A percentile compares a stretch with the other conserved stretches of the same genome.
Evolutionary conservation across 2,888 invertebrate genomes (phyloP).

Genomic region (Eristalis intricaria): DNA sequence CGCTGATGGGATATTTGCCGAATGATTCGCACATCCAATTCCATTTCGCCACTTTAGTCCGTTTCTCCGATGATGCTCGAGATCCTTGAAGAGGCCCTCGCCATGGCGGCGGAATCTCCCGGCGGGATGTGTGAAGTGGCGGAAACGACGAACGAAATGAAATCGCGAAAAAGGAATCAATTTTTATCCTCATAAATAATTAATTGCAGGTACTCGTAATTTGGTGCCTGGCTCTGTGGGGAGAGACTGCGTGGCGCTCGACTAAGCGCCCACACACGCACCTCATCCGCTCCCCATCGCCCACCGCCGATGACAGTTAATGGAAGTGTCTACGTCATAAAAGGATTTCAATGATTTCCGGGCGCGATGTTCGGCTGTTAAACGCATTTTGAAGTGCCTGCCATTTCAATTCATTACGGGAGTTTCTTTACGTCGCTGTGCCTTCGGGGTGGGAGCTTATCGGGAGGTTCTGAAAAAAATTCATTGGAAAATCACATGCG

Average conservation of each 20-base stretch:
- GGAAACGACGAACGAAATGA: constrained; percentile 17
- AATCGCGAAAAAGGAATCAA: constrained; percentile 14
- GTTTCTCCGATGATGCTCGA: background rate
- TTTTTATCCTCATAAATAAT: constrained; percentile 30
- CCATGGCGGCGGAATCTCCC: constrained; percentile 5
- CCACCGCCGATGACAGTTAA: constrained; percentile 17
- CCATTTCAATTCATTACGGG: constrained; percentile 51
- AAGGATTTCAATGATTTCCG: constrained; percentile 19
- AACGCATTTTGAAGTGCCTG: constrained; percentile 51
- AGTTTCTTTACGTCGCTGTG: constrained; percentile 22
- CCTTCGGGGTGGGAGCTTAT: background rate
- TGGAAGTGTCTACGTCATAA: constrained; percentile 34
- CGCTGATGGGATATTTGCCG: background rate
- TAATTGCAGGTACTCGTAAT: constrained; percentile 28
- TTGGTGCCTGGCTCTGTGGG: background rate
- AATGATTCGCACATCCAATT: constrained; percentile 23
- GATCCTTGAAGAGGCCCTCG: background rate
- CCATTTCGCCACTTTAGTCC: constrained; percentile 35
- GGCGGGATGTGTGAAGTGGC: constrained; percentile 14
- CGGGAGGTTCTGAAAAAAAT: too few relatives aligned
- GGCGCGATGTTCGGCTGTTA: constrained; percentile 31
- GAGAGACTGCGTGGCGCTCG: background rate
- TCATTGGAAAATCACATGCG: constrained; percentile 52
- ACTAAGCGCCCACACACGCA: background rate
- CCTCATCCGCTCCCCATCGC: background rate